A percentile compares a stretch with the other conserved stretches of the same genome.
These are phyloP conservation scores for Verasper variegatus DNA, from an alignment of 2,113 vertebrate species.

Conservation along the genomic window DNA sequence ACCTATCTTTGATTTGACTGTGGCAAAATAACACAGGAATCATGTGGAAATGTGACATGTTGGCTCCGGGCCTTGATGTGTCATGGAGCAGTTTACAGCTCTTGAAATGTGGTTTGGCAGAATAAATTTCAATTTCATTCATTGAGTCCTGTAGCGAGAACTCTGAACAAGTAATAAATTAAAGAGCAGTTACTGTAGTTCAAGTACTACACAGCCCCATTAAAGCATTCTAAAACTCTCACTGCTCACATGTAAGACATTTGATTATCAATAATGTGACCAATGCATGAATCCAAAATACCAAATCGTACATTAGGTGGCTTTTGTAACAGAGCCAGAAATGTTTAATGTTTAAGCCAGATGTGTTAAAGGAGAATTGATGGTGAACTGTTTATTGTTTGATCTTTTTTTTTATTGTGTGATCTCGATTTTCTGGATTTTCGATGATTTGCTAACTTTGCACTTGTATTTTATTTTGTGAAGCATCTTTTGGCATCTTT, in stretches of 20 bases:
- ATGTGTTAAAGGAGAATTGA: no score
- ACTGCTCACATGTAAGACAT: neutral
- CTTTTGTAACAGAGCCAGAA: neutral
- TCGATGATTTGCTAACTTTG: no score
- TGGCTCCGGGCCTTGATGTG: no score
- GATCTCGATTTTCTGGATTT: no score
- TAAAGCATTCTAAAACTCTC: no score
- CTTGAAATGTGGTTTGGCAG: slow-evolving; percentile 61
- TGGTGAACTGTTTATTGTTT: no score
- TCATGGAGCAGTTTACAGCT: slow-evolving; percentile 38
- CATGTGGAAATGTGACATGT: neutral
- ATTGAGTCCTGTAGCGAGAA: slow-evolving; percentile 41
- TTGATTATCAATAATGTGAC: slow-evolving; percentile 1
- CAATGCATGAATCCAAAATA: neutral
- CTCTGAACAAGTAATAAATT: neutral
- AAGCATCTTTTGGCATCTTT: no score
- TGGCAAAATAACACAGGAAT: slow-evolving; percentile 23
- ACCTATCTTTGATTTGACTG: slow-evolving; percentile 40
- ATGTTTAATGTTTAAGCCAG: neutral
- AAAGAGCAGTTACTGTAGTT: slow-evolving; percentile 4
- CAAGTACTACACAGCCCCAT: neutral
- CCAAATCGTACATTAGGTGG: neutral
- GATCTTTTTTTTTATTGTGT: no score
- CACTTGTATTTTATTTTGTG: no score
- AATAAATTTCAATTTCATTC: slow-evolving; percentile 31